These are phyloP conservation scores for Amniataba percoides DNA, from an alignment of 2,797 vertebrate species.

Conservation along the genomic window DNA sequence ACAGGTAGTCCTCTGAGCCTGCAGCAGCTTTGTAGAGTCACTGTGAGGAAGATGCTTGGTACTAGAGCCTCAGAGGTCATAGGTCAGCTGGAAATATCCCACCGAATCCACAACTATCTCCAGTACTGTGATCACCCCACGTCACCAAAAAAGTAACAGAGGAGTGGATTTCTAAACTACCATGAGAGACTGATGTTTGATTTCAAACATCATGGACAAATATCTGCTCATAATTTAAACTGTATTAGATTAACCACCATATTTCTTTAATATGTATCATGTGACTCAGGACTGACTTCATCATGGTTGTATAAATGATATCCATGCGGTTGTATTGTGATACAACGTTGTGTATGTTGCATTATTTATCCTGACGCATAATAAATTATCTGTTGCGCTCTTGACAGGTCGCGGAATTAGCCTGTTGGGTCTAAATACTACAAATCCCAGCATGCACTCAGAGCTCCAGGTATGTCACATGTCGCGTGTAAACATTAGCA, in stretches of 20 bases:
- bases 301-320: neutral
- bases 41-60: conserved; percentile 83
- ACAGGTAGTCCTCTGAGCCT: conserved; percentile 87
- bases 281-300: neutral
- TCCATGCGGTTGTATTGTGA: neutral
- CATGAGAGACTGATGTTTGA: conserved; percentile 2
- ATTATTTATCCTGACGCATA: neutral
- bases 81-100: conserved; percentile 85
- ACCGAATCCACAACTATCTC: conserved; percentile 85
- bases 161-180: neutral
- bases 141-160: neutral
- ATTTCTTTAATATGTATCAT: neutral
- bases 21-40: conserved; percentile 90
- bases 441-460: conserved; percentile 62
- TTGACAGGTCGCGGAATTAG: too few species aligned
- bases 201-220: neutral
- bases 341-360: neutral
- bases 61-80: conserved; percentile 85
- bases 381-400: neutral
- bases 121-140: conserved; percentile 48
- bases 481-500: conserved; percentile 41
- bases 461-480: conserved; percentile 47
- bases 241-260: neutral
- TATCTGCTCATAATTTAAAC: neutral
- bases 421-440: conserved; percentile 36